These are phyloP conservation scores for Fissipunctia ypsillon DNA, from an alignment of 2,888 invertebrate genomes.

Conservation along the genomic window DNA sequence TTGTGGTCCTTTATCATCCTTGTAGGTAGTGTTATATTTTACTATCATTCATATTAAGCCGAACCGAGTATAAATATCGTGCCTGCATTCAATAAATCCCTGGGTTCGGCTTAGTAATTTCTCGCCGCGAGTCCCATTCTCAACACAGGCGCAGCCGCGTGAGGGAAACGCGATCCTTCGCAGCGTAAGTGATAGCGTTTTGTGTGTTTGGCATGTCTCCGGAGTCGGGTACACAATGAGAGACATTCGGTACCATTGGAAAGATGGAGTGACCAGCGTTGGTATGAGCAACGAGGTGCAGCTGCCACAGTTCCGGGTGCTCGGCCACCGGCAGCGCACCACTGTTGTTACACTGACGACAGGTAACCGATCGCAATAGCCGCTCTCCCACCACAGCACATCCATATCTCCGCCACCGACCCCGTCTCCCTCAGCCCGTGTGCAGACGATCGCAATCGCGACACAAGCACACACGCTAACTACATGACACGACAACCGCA, in stretches of 20 bases:
- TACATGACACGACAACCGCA: constrained; percentile 86
- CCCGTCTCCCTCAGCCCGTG: constrained; percentile 89
- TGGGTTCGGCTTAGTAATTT: constrained; percentile 76
- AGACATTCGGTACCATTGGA: constrained; percentile 99
- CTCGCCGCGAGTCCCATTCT: constrained; percentile 77
- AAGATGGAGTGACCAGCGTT: constrained; percentile 97
- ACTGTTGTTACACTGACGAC: constrained; percentile 98
- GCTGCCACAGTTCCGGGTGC: constrained; percentile 98
- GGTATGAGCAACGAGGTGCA: constrained; percentile 98
- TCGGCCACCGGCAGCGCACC: constrained; percentile 98
- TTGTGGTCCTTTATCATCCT: constrained; percentile 35
- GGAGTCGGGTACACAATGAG: constrained; percentile 99
- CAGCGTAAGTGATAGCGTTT: constrained; percentile 91
- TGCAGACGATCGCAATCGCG: constrained; percentile 85
- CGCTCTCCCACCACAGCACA: constrained; percentile 84
- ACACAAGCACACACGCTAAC: constrained; percentile 88
- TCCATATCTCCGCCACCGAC: constrained; percentile 86
- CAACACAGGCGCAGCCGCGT: constrained; percentile 77
- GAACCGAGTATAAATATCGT: constrained; percentile 67
- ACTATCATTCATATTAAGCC: constrained; percentile 82
- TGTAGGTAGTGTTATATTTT: constrained; percentile 81
- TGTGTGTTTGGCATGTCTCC: constrained; percentile 91
- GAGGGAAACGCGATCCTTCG: constrained; percentile 82
- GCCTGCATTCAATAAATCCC: constrained; percentile 36
- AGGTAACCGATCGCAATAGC: constrained; percentile 93